Percentiles rank a stretch among this genome's conserved stretches.
phyloP scores from a whole-genome alignment of 2,797 vertebrate genomes.

The Coregonus sp. region DNA sequence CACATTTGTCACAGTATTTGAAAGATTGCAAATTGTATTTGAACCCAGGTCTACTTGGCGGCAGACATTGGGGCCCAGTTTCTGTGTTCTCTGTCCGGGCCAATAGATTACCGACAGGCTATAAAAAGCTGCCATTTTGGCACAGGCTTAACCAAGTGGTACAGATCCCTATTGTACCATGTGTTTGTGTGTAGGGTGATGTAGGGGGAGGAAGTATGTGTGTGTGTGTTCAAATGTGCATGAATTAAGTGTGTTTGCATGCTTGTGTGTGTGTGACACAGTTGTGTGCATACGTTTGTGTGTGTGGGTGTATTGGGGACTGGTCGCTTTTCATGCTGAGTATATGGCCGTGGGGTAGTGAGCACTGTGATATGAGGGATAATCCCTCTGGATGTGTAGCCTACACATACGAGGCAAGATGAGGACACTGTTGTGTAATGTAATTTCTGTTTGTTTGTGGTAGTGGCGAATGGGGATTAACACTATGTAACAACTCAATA shows the following conservation, averaged over 20 bases:
- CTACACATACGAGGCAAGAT: slow-evolving; percentile 8
- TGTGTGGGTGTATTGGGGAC: slow-evolving; percentile 30
- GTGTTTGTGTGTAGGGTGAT: slow-evolving; percentile 12
- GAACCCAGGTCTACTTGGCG: too few relatives aligned
- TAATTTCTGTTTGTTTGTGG: slow-evolving; percentile 37
- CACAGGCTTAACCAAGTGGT: slow-evolving; percentile 41
- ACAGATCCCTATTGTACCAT: not conserved
- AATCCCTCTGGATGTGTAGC: slow-evolving; percentile 64
- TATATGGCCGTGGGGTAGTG: slow-evolving; percentile 71
- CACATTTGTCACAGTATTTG: too few relatives aligned
- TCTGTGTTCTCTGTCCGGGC: slow-evolving; percentile 58
- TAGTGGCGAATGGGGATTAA: slow-evolving; percentile 28
- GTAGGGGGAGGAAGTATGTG: slow-evolving; percentile 14
- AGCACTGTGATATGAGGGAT: slow-evolving; percentile 61
- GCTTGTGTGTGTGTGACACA: not conserved
- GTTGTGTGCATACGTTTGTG: slow-evolving; percentile 33
- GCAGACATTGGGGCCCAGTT: too few relatives aligned
- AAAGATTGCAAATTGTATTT: too few relatives aligned
- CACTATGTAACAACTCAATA: slow-evolving; percentile 25
- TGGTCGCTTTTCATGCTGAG: slow-evolving; percentile 60
- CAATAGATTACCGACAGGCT: slow-evolving; percentile 65
- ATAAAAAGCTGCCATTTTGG: slow-evolving; percentile 68
- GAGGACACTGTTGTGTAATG: slow-evolving; percentile 30
- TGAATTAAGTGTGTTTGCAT: slow-evolving; percentile 7
- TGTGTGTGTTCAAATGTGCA: slow-evolving; percentile 21